A percentile compares a stretch with the other conserved stretches of the same genome.
Evolutionary conservation across 2,113 vertebrate genomes (phyloP).

Genomic region (Pedionomus torquatus): DNA sequence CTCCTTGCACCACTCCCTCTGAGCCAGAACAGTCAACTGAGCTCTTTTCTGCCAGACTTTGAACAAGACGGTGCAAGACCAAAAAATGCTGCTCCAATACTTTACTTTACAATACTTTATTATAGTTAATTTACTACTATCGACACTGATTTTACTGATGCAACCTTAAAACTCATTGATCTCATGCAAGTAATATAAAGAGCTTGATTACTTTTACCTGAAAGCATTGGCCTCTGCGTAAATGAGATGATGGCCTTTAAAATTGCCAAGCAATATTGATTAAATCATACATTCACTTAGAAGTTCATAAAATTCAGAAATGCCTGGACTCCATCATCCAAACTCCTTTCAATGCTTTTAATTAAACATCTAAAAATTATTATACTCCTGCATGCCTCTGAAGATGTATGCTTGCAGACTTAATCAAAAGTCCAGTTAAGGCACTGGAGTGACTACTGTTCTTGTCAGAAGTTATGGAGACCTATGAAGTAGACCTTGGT

Average conservation of each 20-base stretch:
- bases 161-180: not conserved
- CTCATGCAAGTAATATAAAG: not conserved
- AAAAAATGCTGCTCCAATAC: not conserved
- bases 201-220: not conserved
- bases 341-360: not conserved
- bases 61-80: not conserved
- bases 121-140: too few relatives aligned
- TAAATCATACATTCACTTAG: not conserved
- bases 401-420: not conserved
- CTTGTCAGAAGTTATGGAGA: not conserved
- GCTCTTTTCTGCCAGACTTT: not conserved
- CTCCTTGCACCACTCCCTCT: not conserved
- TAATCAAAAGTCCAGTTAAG: not conserved
- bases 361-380: not conserved
- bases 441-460: not conserved
- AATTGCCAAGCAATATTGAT: not conserved
- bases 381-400: not conserved
- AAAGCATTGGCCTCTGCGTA: not conserved
- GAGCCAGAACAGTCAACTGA: not conserved
- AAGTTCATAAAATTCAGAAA: not conserved
- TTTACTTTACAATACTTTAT: not conserved
- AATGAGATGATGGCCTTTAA: not conserved
- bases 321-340: not conserved
- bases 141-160: not conserved
- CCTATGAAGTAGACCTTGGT: not conserved